Evolutionary conservation across 2,113 vertebrate species (phyloP).

Genomic region (Boulengeromyrus knoepffleri): DNA sequence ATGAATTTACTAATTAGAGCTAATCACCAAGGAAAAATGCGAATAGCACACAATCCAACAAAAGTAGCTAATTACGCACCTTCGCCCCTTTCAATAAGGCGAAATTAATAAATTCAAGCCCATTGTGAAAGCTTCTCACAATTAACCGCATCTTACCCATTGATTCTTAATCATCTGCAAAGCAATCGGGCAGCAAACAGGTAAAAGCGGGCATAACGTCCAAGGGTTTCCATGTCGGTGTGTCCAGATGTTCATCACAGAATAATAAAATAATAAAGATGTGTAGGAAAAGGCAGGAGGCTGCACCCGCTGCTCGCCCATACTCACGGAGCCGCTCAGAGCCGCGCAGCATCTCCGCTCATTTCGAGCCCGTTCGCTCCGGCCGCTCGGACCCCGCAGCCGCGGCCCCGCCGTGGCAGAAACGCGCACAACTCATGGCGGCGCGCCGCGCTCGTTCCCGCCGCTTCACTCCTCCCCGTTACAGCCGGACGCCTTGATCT

Average conservation of each 20-base stretch:
- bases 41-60: neutral
- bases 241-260: neutral
- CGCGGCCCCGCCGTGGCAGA: neutral
- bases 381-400: constrained; percentile 1
- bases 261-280: neutral
- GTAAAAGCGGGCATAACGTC: constrained; percentile 1
- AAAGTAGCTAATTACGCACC: neutral
- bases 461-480: neutral
- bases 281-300: neutral
- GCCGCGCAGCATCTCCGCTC: neutral
- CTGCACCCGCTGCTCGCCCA: neutral
- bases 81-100: neutral
- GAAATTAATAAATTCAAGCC: neutral
- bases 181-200: constrained; percentile 8
- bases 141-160: neutral
- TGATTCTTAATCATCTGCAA: neutral
- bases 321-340: constrained; percentile 13
- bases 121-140: neutral
- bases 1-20: constrained; percentile 15
- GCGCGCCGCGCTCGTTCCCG: neutral
- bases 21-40: constrained; percentile 2
- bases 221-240: neutral
- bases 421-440: neutral
- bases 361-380: neutral
- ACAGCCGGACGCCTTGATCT: constrained; percentile 11